Evolutionary conservation across 2,797 vertebrate species (phyloP).

Genomic region (Dryobates pubescens): DNA sequence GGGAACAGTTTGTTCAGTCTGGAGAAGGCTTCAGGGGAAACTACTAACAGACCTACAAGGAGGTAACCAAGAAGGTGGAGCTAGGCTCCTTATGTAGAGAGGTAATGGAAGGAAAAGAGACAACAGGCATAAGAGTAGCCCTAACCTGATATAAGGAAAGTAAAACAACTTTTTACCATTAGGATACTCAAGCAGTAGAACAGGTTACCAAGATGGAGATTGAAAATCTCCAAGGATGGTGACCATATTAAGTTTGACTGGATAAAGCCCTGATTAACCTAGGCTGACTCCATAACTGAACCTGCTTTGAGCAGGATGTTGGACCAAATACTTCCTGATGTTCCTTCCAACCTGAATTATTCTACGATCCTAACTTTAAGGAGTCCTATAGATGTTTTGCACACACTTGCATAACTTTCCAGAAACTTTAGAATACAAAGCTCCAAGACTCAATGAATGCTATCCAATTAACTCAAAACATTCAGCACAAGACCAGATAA

Average conservation of each 20-base stretch:
- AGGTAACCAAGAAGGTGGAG: neutral
- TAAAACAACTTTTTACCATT: neutral
- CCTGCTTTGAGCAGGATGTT: neutral
- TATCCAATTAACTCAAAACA: neutral
- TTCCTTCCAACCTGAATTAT: neutral
- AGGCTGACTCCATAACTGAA: neutral
- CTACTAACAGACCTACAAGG: neutral
- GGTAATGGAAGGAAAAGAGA: neutral
- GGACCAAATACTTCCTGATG: neutral
- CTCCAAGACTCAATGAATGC: neutral
- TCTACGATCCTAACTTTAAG: neutral
- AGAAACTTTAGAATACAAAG: neutral
- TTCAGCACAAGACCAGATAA: neutral
- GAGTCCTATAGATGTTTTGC: neutral
- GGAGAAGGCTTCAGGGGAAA: neutral
- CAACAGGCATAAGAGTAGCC: neutral
- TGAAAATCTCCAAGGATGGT: neutral
- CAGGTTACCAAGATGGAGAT: neutral
- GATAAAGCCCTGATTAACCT: neutral
- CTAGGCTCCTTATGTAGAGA: neutral
- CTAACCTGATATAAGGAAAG: neutral
- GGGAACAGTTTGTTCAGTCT: slow-evolving; percentile 36
- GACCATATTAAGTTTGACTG: neutral
- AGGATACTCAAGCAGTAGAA: neutral
- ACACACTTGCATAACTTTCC: neutral